Evolutionary conservation across 2,113 vertebrate species (phyloP).

Genomic region (Hippocampus comes): DNA sequence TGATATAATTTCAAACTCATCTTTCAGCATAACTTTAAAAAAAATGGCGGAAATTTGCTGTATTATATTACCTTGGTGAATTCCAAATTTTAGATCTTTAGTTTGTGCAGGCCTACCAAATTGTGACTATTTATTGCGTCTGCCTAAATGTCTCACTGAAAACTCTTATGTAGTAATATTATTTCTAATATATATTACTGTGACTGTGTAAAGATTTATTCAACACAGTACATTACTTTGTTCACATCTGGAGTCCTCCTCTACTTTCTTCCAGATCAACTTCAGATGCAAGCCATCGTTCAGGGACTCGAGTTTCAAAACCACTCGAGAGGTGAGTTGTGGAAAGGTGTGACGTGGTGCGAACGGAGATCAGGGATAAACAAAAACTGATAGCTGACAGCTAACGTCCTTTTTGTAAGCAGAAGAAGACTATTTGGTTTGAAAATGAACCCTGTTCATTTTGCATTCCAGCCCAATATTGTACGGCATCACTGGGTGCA

Average conservation of each 20-base stretch:
- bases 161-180: not conserved
- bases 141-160: not conserved
- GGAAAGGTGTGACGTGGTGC: not conserved
- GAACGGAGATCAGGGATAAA: not conserved
- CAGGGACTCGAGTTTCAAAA: slow-evolving; percentile 87
- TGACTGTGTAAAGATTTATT: not conserved
- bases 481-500: slow-evolving; percentile 98
- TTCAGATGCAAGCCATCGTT: slow-evolving; percentile 97
- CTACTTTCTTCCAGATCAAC: slow-evolving; percentile 80
- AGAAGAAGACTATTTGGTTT: not conserved
- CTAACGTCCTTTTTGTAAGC: too few species aligned
- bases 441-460: not conserved
- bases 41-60: too few species aligned
- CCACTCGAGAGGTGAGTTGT: slow-evolving; percentile 86
- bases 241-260: not conserved
- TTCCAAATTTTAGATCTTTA: not conserved
- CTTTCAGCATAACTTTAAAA: too few species aligned
- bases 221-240: not conserved
- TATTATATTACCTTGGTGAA: too few species aligned
- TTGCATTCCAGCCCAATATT: slow-evolving; percentile 62
- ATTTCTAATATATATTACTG: too few species aligned
- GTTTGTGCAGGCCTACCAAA: not conserved
- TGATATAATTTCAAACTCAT: too few species aligned
- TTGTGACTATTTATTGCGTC: not conserved
- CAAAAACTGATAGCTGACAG: not conserved